These are phyloP conservation scores for Zapus hudsonius DNA, from an alignment of 2,113 vertebrate species.

Conservation along the genomic window DNA sequence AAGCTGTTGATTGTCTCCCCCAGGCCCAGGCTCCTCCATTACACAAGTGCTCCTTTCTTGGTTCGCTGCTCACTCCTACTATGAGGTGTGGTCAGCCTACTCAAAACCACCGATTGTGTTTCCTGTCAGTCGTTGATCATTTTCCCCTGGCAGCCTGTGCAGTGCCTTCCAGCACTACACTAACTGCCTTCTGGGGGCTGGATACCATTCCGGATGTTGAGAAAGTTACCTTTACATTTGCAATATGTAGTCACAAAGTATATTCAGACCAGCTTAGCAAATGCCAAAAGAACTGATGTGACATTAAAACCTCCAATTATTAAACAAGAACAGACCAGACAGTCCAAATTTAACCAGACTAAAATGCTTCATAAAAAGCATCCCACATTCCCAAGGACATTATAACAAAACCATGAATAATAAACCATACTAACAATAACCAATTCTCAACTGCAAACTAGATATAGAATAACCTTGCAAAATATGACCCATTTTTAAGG, in stretches of 20 bases:
- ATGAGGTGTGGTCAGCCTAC: too few relatives aligned
- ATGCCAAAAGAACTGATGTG: background rate
- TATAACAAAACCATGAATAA: background rate
- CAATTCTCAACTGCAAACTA: background rate
- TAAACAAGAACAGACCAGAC: background rate
- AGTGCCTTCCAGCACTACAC: too few relatives aligned
- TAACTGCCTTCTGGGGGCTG: too few relatives aligned
- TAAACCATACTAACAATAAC: background rate
- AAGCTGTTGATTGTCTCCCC: too few relatives aligned
- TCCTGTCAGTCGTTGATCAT: too few relatives aligned
- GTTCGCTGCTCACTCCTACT: too few relatives aligned
- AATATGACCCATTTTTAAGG: background rate
- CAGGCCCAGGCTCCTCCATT: too few relatives aligned
- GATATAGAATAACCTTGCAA: background rate
- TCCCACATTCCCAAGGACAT: background rate
- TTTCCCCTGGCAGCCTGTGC: too few relatives aligned
- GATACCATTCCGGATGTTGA: too few relatives aligned
- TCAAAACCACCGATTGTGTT: too few relatives aligned
- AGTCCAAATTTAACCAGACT: background rate
- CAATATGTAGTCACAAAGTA: background rate
- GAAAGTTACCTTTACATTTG: background rate
- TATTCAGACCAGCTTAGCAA: background rate
- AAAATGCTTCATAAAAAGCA: background rate
- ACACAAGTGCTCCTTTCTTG: too few relatives aligned
- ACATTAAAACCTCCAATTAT: background rate